Conservation (phyloP, 2,888 invertebrate species). For the Therioaphis trifolii region DNA sequence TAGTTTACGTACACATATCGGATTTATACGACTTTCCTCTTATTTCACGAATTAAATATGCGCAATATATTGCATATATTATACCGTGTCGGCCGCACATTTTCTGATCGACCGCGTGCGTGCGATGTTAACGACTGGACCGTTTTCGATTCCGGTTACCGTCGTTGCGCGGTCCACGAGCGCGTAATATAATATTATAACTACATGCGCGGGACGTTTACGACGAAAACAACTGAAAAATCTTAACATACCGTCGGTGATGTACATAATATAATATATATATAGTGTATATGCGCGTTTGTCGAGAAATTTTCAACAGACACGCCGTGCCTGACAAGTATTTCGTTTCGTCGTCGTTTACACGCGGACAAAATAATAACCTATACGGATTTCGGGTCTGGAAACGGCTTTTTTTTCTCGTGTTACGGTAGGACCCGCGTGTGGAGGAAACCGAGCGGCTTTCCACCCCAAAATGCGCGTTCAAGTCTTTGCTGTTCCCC, state of each 20-base stretch:
- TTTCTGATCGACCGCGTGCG: neutral
- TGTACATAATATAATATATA: too few relatives aligned
- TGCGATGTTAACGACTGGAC: neutral
- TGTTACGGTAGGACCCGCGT: conserved; percentile 45
- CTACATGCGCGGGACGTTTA: neutral
- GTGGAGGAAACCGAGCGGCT: neutral
- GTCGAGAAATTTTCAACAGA: too few relatives aligned
- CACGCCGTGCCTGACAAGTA: neutral
- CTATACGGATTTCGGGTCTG: neutral
- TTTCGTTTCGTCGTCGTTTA: neutral
- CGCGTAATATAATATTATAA: neutral
- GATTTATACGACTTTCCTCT: neutral
- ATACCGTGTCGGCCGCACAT: too few relatives aligned
- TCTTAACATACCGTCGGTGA: too few relatives aligned
- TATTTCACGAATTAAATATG: neutral
- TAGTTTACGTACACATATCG: neutral
- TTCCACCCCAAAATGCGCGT: conserved; percentile 54
- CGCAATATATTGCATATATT: neutral
- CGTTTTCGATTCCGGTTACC: neutral
- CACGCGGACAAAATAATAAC: neutral
- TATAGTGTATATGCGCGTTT: too few relatives aligned
- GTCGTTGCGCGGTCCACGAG: neutral
- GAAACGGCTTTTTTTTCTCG: conserved; percentile 24
- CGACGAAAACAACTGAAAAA: neutral
- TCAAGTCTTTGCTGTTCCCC: conserved; percentile 54